phyloP scores from a whole-genome alignment of 2,888 invertebrate genomes.

The Habrosyne pyritoides region DNA sequence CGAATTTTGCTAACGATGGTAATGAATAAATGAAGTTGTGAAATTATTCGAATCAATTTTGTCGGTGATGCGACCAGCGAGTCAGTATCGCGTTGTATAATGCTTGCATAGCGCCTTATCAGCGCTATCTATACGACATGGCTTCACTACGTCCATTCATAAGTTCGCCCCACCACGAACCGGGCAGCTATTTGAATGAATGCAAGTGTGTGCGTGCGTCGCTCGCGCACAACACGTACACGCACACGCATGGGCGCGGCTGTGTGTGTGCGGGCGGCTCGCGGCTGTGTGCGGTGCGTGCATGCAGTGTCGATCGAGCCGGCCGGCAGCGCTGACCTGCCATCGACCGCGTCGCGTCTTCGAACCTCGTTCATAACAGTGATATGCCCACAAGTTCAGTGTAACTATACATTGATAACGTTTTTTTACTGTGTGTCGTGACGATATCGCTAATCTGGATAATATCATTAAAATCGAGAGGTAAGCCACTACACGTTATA shows the following conservation, averaged over 20 bases:
- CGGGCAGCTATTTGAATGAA: conserved; percentile 65
- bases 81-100: conserved; percentile 61
- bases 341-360: conserved; percentile 47
- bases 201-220: conserved; percentile 58
- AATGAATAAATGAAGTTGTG: conserved; percentile 37
- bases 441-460: conserved; percentile 77
- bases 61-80: conserved; percentile 29
- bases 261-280: conserved; percentile 39
- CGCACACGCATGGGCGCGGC: conserved; percentile 59
- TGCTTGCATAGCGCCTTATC: conserved; percentile 70
- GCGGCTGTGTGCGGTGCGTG: conserved; percentile 6
- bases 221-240: background rate
- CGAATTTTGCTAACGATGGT: conserved; percentile 44
- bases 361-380: conserved; percentile 52
- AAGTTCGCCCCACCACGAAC: conserved; percentile 66
- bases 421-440: conserved; percentile 63
- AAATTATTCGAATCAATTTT: conserved; percentile 37
- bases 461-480: conserved; percentile 78
- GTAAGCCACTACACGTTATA: conserved; percentile 55
- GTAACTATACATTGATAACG: conserved; percentile 55
- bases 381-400: conserved; percentile 70
- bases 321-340: conserved; percentile 53
- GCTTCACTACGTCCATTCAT: conserved; percentile 82
- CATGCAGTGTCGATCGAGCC: conserved; percentile 62
- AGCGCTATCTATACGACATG: conserved; percentile 70